Percentiles rank a stretch among this genome's conserved stretches.
phyloP scores from a whole-genome alignment of 2,797 vertebrate species.

The Semaprochilodus insignis region DNA sequence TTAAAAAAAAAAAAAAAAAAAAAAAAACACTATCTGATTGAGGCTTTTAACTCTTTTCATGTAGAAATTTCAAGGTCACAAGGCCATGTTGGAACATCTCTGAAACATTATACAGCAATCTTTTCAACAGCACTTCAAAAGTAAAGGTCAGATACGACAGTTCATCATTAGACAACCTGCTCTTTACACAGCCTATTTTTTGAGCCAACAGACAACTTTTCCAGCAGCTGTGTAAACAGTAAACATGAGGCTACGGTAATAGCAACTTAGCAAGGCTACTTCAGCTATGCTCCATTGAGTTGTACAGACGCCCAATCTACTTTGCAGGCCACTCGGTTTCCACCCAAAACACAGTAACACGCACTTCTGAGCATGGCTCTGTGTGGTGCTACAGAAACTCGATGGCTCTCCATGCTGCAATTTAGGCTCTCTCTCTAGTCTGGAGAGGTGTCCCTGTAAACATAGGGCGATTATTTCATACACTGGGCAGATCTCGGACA shows the following conservation, averaged over 20 bases:
- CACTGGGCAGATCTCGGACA: constrained; percentile 25
- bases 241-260: background rate
- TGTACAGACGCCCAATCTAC: background rate
- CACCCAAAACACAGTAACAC: constrained; percentile 39
- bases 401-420: constrained; percentile 25
- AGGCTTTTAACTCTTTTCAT: background rate
- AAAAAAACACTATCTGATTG: too few species aligned
- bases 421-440: constrained; percentile 34
- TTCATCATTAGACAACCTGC: background rate
- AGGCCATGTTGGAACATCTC: background rate
- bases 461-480: constrained; percentile 50
- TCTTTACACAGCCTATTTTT: background rate
- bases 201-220: background rate
- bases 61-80: background rate
- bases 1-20: too few species aligned
- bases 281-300: background rate
- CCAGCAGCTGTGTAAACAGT: background rate
- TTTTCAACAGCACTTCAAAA: background rate
- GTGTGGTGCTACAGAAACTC: constrained; percentile 38
- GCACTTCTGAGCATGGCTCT: constrained; percentile 29
- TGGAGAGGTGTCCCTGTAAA: constrained; percentile 51
- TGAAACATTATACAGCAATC: background rate
- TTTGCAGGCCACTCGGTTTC: constrained; percentile 28
- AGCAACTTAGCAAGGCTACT: constrained; percentile 14
- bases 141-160: background rate